Evolutionary conservation across 1,140 invertebrate genomes (phyloP).

Genomic region (Drosophila yakuba): DNA sequence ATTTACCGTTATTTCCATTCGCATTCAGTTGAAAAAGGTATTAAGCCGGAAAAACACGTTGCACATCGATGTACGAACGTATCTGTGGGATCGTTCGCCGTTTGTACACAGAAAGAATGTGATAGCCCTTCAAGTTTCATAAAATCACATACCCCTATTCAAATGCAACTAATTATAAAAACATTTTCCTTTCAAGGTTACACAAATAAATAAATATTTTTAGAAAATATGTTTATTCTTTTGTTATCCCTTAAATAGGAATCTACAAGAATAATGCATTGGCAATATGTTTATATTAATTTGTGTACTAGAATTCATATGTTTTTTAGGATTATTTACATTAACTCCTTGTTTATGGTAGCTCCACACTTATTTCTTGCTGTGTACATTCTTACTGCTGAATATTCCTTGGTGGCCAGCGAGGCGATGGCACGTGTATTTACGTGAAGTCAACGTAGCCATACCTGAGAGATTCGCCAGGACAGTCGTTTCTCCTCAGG

Average conservation of each 20-base stretch:
- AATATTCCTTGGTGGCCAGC: slow-evolving; percentile 53
- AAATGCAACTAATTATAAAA: too few relatives aligned
- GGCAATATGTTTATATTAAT: too few relatives aligned
- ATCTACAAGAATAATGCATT: too few relatives aligned
- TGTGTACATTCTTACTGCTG: slow-evolving; percentile 1
- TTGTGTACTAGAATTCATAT: too few relatives aligned
- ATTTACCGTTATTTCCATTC: slow-evolving; percentile 77
- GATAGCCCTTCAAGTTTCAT: background rate
- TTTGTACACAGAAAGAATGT: slow-evolving; percentile 7
- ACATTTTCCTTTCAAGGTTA: too few relatives aligned
- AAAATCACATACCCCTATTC: too few relatives aligned
- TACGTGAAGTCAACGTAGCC: slow-evolving; percentile 55
- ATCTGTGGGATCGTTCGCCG: slow-evolving; percentile 22
- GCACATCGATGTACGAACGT: slow-evolving; percentile 66
- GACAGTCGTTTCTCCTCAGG: slow-evolving; percentile 4
- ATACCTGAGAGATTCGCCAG: slow-evolving; percentile 35
- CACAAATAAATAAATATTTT: too few relatives aligned
- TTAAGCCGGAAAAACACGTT: slow-evolving; percentile 82
- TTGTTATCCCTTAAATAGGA: too few relatives aligned
- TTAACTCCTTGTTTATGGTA: too few relatives aligned
- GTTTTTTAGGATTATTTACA: too few relatives aligned
- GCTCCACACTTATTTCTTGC: background rate
- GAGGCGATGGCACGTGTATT: slow-evolving; percentile 64
- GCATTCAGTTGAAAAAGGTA: slow-evolving; percentile 77
- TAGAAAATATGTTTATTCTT: too few relatives aligned